Evolutionary conservation across 1,140 invertebrate species (phyloP).

Genomic region (Drosophila saltans): DNA sequence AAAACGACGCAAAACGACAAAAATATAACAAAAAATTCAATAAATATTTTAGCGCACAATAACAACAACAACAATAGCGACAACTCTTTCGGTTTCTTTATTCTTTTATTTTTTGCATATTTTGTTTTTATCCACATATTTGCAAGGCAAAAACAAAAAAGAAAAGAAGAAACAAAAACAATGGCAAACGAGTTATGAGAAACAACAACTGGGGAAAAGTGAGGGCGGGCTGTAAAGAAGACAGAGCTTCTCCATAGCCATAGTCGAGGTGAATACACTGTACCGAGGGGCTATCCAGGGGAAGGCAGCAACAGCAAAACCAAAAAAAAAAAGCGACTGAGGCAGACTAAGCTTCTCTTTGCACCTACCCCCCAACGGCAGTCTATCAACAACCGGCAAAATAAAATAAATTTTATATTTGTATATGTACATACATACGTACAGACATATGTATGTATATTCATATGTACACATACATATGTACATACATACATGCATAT

Average conservation of each 20-base stretch:
- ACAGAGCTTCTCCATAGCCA: neutral
- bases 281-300: neutral
- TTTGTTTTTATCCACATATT: conserved; percentile 62
- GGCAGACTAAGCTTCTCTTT: conserved; percentile 10
- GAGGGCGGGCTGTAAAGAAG: neutral
- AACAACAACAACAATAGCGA: neutral
- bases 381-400: conserved; percentile 37
- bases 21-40: conserved; percentile 42
- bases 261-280: conserved; percentile 49
- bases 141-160: conserved; percentile 49
- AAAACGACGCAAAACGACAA: conserved; percentile 48
- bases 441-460: neutral
- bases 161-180: conserved; percentile 43
- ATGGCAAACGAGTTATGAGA: conserved; percentile 46
- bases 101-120: conserved; percentile 46
- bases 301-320: conserved; percentile 26
- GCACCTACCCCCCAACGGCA: neutral
- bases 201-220: conserved; percentile 17
- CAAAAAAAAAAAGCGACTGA: conserved; percentile 10
- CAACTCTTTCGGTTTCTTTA: neutral
- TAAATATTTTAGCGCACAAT: conserved; percentile 7
- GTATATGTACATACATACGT: neutral
- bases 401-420: conserved; percentile 22
- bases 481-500: neutral
- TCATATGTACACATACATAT: neutral